Evolutionary conservation across 2,113 vertebrate genomes (phyloP).

Genomic region (Butorides virescens): DNA sequence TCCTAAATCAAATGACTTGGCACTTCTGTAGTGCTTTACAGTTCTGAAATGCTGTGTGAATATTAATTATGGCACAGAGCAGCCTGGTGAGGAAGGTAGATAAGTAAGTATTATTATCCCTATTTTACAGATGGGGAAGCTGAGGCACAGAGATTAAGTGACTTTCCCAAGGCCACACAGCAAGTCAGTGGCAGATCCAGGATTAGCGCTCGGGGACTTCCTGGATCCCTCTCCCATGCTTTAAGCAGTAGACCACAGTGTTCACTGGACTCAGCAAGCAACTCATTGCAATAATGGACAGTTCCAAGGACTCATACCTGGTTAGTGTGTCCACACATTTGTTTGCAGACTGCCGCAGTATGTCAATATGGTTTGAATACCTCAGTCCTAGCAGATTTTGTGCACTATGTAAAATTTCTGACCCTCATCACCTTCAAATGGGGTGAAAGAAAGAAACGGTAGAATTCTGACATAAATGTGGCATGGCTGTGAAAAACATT

Average conservation of each 20-base stretch:
- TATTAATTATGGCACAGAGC: background rate
- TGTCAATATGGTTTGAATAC: background rate
- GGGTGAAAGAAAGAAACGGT: background rate
- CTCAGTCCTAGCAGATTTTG: background rate
- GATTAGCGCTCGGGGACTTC: background rate
- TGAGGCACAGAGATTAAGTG: conserved; percentile 61
- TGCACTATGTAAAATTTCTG: background rate
- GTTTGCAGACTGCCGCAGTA: background rate
- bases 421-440: background rate
- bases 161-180: conserved; percentile 46
- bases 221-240: conserved; percentile 32
- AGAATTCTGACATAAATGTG: background rate
- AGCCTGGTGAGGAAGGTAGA: background rate
- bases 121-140: conserved; percentile 62
- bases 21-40: background rate
- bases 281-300: conserved; percentile 50
- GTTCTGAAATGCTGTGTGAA: background rate
- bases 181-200: conserved; percentile 48
- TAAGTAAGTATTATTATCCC: conserved; percentile 48
- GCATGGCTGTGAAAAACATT: background rate
- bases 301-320: conserved; percentile 43
- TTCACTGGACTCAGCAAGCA: conserved; percentile 49
- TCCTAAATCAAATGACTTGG: background rate
- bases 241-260: conserved; percentile 49
- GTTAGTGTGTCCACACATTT: conserved; percentile 49